Conservation (phyloP, 2,797 vertebrate genomes). For the Anableps anableps region DNA sequence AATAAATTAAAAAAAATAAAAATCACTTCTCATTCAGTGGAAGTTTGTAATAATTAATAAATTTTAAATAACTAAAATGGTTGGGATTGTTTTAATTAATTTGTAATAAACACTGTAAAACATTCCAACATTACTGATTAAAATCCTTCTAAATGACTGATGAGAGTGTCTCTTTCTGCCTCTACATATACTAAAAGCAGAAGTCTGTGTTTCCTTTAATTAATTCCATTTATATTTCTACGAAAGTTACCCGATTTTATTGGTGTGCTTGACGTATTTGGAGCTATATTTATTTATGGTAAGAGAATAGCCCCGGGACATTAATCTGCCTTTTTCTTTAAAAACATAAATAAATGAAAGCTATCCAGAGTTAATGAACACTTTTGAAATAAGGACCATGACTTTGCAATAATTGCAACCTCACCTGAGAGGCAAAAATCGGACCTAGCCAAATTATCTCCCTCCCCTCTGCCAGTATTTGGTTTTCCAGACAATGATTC, state of each 20-base stretch:
- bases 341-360: neutral
- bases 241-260: neutral
- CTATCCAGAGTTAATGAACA: neutral
- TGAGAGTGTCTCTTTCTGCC: neutral
- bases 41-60: too few relatives aligned
- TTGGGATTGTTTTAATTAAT: neutral
- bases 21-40: neutral
- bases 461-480: constrained; percentile 32
- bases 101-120: neutral
- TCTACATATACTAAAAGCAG: neutral
- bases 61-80: neutral
- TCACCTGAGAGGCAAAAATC: constrained; percentile 30
- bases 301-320: neutral
- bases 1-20: too few relatives aligned
- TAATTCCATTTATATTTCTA: neutral
- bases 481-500: constrained; percentile 41
- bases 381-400: constrained; percentile 9
- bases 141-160: neutral
- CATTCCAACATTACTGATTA: neutral
- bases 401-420: constrained; percentile 29
- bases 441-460: constrained; percentile 26
- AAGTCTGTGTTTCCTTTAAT: neutral
- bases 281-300: neutral
- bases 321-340: neutral
- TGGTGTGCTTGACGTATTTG: neutral